Evolutionary conservation across 1,140 invertebrate species (phyloP), one percentile per base, ranked within the genome.

Genomic region (Copidosoma floridanum): DNA sequence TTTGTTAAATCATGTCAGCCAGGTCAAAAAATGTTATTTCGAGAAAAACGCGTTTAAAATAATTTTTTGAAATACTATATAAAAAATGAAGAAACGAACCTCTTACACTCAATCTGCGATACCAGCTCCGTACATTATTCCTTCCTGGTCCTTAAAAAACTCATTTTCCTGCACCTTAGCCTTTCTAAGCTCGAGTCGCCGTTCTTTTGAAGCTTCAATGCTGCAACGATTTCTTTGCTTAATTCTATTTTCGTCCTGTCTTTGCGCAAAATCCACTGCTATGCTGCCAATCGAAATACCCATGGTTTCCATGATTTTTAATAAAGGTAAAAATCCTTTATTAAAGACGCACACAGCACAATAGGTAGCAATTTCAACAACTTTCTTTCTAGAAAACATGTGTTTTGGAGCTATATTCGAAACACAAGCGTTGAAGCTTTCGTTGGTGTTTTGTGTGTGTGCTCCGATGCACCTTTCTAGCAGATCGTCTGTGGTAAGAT

Each of bases 341-440:
- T 65, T 65, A 41, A 64, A 65, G 5, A 64, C 44, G 40, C 58
- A 48, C 23, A 50, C 59, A 37, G 51, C 48, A 20, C 48, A 24
- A 29, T 40, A 48, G 10, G 48, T 46, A 21, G 67, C 59, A 37
- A 65, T 63, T 57, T 62, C 40, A 16, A 65, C 27, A 12, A 50
- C 58, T 44, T 59, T 43, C 26, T 20, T 37, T 5, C 58, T 57
- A 26, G 32, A 41, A n/a, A 44, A 21, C 18, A 46, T 46, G 20
- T 46, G 43, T 46, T 46, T 46, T 23, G 43, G 43, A 21, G 23
- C 20, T 8, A 46, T 46, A 46, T 46, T 46, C 43, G 18, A 46
- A 23, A 21, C 43, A 23, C 20, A 23, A 23, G 20, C 18, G 23
- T 46, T 46, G 43, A 46, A 46, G 6, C 43, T 46, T 24, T 46